Percentiles rank a stretch among this genome's conserved stretches.
Evolutionary conservation across 2,888 invertebrate genomes (phyloP).

Genomic region (Keiferia lycopersicella): DNA sequence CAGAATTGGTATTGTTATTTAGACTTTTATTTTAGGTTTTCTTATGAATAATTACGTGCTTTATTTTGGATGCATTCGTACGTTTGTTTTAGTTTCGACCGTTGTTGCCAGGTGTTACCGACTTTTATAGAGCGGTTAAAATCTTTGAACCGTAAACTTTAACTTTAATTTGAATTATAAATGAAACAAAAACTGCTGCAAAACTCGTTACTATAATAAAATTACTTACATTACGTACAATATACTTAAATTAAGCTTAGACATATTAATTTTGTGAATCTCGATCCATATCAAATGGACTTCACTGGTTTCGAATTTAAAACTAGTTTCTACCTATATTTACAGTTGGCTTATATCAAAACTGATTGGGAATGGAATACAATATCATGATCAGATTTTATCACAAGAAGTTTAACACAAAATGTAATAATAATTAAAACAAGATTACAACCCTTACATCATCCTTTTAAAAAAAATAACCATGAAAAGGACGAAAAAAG

Average conservation of each 20-base stretch:
- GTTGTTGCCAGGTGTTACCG: not conserved
- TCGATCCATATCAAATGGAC: slow-evolving; percentile 7
- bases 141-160: not conserved
- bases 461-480: not conserved
- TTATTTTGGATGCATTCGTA: not conserved
- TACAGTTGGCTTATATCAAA: not conserved
- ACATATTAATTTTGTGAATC: not conserved
- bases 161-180: not conserved
- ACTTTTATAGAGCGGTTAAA: not conserved
- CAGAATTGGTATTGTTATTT: not conserved
- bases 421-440: not conserved
- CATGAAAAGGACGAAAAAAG: not conserved
- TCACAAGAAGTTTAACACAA: not conserved
- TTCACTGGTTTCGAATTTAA: not conserved
- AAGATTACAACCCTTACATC: no score
- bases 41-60: not conserved
- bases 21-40: not conserved
- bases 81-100: not conserved
- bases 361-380: slow-evolving; percentile 22
- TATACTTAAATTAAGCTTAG: not conserved
- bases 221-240: slow-evolving; percentile 15
- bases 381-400: slow-evolving; percentile 16
- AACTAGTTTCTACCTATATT: not conserved
- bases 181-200: not conserved
- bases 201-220: slow-evolving; percentile 17